Conservation (phyloP, 2,113 vertebrate genomes). For the Pangasianodon gigas region DNA sequence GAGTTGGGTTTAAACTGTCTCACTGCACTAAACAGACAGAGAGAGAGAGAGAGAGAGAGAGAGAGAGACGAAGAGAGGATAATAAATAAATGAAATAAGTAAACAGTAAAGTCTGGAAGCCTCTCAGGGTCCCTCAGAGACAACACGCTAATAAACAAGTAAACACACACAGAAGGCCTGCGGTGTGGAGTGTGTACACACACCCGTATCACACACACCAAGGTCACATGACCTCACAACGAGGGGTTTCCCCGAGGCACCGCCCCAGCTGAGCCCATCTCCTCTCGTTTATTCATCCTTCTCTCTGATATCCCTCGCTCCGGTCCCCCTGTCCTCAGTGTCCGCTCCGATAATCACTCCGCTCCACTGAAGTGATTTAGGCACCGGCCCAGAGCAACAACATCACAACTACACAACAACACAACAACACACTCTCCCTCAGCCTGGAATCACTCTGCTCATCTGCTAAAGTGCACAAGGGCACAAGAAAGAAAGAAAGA, state of each 20-base stretch:
- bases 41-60: background rate
- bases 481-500: background rate
- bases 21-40: background rate
- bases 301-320: background rate
- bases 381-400: background rate
- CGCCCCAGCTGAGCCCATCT: background rate
- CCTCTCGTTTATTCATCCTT: constrained; percentile 1
- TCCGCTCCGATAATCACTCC: background rate
- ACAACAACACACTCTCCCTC: background rate
- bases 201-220: background rate
- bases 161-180: background rate
- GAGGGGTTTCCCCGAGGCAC: background rate
- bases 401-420: background rate
- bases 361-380: background rate
- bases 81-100: background rate
- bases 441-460: background rate
- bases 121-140: background rate
- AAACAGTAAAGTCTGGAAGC: background rate
- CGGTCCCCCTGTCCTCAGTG: background rate
- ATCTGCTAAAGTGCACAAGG: background rate
- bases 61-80: background rate
- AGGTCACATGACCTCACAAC: background rate
- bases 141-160: background rate
- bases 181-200: background rate
- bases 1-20: background rate